A percentile compares a stretch with the other conserved stretches of the same genome.
Conservation (phyloP, 2,888 invertebrate genomes). For the Argynnis bischoffii region DNA sequence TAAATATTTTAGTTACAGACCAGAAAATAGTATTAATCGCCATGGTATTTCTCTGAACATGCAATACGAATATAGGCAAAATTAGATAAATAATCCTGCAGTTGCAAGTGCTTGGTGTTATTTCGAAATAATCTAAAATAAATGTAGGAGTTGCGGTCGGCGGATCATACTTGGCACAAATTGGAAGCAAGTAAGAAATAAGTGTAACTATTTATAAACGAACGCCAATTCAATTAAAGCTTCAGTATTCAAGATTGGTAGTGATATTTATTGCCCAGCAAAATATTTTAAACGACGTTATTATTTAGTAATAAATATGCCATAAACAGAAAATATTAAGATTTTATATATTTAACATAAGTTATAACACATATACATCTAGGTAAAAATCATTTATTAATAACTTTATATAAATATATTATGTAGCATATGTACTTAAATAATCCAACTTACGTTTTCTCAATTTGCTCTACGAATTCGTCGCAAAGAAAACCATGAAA, state of each 20-base stretch:
- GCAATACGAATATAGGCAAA: conserved; percentile 1
- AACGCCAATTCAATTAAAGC: conserved; percentile 66
- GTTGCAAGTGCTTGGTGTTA: conserved; percentile 19
- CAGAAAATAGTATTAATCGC: no score
- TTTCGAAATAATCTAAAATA: conserved; percentile 31
- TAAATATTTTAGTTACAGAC: no score
- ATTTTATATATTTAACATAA: neutral
- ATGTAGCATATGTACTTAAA: conserved; percentile 39
- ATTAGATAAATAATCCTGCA: conserved; percentile 8
- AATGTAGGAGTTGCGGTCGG: conserved; percentile 34
- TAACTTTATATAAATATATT: no score
- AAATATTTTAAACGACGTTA: neutral
- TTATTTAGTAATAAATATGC: neutral
- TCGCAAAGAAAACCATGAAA: conserved; percentile 70
- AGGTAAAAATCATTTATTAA: no score
- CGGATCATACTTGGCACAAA: conserved; percentile 54
- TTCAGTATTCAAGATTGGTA: conserved; percentile 40
- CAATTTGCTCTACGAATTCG: conserved; percentile 61
- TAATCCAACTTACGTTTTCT: conserved; percentile 65
- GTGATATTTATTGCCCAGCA: neutral
- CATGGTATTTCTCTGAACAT: neutral
- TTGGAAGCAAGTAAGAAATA: conserved; percentile 62
- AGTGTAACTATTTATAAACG: conserved; percentile 71
- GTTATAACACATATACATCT: neutral
- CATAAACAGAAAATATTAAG: neutral